Conservation (phyloP, 2,113 vertebrate species). For the Pavo muticus region DNA sequence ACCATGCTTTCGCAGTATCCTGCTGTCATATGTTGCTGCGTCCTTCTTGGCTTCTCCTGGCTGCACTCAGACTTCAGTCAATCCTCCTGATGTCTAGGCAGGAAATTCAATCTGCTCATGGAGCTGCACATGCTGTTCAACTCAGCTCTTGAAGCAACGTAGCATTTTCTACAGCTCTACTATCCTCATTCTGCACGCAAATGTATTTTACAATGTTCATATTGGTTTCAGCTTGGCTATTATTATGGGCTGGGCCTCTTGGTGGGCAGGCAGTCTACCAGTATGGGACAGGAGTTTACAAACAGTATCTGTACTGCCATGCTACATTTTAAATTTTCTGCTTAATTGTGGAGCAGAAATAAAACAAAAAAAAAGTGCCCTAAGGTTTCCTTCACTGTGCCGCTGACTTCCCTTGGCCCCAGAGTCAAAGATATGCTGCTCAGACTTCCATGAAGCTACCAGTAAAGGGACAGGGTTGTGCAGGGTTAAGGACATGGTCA, state of each 20-base stretch:
- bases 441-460: neutral
- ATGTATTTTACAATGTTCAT: neutral
- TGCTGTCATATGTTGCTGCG: neutral
- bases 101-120: neutral
- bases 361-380: neutral
- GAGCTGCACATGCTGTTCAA: neutral
- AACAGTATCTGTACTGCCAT: neutral
- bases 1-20: neutral
- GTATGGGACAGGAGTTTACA: neutral
- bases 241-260: neutral
- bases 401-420: neutral
- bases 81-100: neutral
- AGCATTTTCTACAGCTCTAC: neutral
- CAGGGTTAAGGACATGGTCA: neutral
- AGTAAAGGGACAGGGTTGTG: neutral
- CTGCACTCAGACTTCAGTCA: neutral
- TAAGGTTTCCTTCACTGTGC: neutral
- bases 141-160: accelerated
- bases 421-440: neutral
- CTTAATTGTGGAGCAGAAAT: neutral
- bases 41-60: neutral
- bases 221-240: neutral
- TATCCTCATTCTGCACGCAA: neutral
- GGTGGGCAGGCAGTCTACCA: neutral
- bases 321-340: neutral